Evolutionary conservation across 2,113 vertebrate genomes (phyloP), one percentile per base, ranked within the genome.

Genomic region (Picathartes gymnocephalus): DNA sequence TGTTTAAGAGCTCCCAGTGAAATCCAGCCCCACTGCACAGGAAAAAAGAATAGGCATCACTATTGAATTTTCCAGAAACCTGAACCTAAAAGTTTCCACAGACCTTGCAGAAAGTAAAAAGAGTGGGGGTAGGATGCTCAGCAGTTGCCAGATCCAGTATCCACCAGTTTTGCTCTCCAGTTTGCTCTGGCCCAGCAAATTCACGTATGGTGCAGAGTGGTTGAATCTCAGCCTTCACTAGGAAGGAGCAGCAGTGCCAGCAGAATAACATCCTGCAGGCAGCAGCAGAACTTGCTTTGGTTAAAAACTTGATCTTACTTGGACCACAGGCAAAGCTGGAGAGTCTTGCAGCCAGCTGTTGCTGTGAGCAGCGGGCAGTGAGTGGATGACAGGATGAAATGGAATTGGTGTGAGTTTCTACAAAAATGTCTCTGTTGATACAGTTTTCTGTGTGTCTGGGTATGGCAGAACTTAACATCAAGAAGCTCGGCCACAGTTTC

Each of bases 151-250:
- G n/a, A 40, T 37, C 24, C 76, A 69, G 54, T 19, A 65, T 37
- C 23, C 27, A 23, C 22, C 48, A 44, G 30, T 24, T 21, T 30
- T 60, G 51, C 40, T 72, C 44, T 68, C 27, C 53, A 68, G n/a
- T 45, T 37, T 50, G 18, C 56, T 45, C 15, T 22, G 60, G 60
- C 13, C 24, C 53, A 74, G 47, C 15, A 88, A 47, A 54, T 0
- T 1, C 4, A 7, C 2, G 4, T 2, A 21, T 5, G 22, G 37
- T 5, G 5, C 58, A 53, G 27, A 58, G 30, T 6, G 11, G 16
- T 60, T 48, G 27, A 61, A 27, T 18, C 30, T 25, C 73, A 78
- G 81, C 25, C 60, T 81, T 39, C 7, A 5, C 21, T 57, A 35
- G 65, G 31, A 73, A 53, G 16, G 3, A 24, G 37, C 64, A 81